Evolutionary conservation across 2,888 invertebrate species (phyloP).

Genomic region (Morpho helenor): DNA sequence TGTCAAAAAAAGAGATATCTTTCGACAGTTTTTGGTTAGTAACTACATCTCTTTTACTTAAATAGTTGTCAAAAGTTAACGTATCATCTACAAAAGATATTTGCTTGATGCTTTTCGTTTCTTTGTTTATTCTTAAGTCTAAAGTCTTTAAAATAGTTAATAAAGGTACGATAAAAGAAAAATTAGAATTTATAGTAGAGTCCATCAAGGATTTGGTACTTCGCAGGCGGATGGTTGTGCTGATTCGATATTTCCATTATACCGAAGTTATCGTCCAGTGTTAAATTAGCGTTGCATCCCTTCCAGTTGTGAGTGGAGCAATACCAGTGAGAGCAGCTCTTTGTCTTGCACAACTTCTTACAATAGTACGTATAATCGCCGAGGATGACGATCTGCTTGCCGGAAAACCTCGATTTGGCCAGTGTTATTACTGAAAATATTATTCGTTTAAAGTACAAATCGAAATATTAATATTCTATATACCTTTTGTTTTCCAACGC

Average conservation of each 20-base stretch:
- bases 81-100: no score
- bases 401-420: slow-evolving; percentile 60
- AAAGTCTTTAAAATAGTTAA: no score
- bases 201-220: slow-evolving; percentile 55
- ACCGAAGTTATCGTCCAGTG: slow-evolving; percentile 49
- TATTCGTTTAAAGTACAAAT: neutral
- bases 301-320: slow-evolving; percentile 65
- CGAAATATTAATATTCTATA: no score
- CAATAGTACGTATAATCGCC: slow-evolving; percentile 65
- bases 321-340: slow-evolving; percentile 57
- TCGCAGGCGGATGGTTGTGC: slow-evolving; percentile 58
- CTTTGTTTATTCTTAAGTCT: no score
- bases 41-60: no score
- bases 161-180: no score
- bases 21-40: no score
- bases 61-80: no score
- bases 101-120: no score
- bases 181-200: slow-evolving; percentile 24
- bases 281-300: slow-evolving; percentile 61
- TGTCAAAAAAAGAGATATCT: no score
- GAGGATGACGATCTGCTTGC: slow-evolving; percentile 55
- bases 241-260: slow-evolving; percentile 44
- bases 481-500: no score
- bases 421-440: slow-evolving; percentile 30
- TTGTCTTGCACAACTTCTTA: slow-evolving; percentile 57